Conservation (phyloP, 2,888 invertebrate species). For the Trachelus troglodyta region DNA sequence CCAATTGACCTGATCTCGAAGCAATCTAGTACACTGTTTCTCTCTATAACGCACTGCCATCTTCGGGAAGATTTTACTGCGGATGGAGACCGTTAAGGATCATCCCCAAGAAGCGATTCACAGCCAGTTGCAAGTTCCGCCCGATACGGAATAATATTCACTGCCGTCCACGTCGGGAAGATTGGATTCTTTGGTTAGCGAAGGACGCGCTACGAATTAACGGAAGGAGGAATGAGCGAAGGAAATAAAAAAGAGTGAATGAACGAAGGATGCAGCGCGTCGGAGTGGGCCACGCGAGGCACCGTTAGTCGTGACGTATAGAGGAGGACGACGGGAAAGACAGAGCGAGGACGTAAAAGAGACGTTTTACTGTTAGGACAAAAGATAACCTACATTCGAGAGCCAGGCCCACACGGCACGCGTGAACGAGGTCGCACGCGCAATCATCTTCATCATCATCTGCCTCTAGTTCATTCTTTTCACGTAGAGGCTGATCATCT, state of each 20-base stretch:
- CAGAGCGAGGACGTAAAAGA: constrained; percentile 20
- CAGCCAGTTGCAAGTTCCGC: neutral
- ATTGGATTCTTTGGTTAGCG: neutral
- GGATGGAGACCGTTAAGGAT: neutral
- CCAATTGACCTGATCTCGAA: neutral
- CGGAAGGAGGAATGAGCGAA: neutral
- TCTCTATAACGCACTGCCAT: neutral
- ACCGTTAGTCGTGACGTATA: constrained; percentile 12
- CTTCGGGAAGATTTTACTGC: neutral
- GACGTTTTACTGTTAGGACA: constrained; percentile 27
- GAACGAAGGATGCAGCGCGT: constrained; percentile 15
- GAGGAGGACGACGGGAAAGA: constrained; percentile 18
- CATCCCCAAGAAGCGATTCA: neutral
- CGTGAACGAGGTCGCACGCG: constrained; percentile 21
- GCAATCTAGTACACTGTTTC: neutral
- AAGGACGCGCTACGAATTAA: constrained; percentile 25
- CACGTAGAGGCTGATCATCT: neutral
- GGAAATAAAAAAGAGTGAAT: neutral
- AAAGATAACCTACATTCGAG: constrained; percentile 41
- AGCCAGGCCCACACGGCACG: constrained; percentile 14
- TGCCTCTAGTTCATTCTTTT: neutral
- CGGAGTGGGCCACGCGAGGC: constrained; percentile 22
- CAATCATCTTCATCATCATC: constrained; percentile 10
- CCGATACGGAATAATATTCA: neutral
- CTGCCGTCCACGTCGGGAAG: neutral